phyloP scores from a whole-genome alignment of 2,888 invertebrate genomes.

The Teinopalpus imperialis region DNA sequence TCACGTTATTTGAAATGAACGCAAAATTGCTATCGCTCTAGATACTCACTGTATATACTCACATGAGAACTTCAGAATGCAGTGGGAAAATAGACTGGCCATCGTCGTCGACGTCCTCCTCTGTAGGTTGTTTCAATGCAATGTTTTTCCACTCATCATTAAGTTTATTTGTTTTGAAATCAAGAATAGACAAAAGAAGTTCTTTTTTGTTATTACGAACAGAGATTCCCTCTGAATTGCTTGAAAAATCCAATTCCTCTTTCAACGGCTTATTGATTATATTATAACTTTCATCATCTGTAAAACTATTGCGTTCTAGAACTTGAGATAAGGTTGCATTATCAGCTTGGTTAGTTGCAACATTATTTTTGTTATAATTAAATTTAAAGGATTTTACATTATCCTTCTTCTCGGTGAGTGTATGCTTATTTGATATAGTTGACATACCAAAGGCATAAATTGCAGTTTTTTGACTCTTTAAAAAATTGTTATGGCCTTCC shows the following conservation, averaged over 20 bases:
- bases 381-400: neutral
- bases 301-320: neutral
- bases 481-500: neutral
- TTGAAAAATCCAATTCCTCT: conserved; percentile 2
- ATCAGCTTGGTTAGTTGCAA: neutral
- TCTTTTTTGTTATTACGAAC: conserved; percentile 29
- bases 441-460: neutral
- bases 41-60: conserved; percentile 20
- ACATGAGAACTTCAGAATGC: conserved; percentile 18
- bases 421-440: neutral
- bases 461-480: neutral
- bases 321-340: neutral
- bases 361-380: conserved; percentile 2
- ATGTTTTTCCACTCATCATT: conserved; percentile 31
- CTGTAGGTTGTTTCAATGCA: conserved; percentile 11
- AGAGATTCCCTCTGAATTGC: neutral
- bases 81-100: conserved; percentile 6
- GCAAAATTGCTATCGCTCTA: no score
- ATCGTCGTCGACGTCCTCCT: neutral
- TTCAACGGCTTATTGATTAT: neutral
- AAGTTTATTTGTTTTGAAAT: conserved; percentile 42
- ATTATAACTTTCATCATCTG: neutral
- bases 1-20: no score
- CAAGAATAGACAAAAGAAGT: conserved; percentile 44
- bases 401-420: neutral